Percentiles rank a stretch among this genome's conserved stretches.
Conservation (phyloP, 1,140 invertebrate genomes). For the Tetramorium alpestre region DNA sequence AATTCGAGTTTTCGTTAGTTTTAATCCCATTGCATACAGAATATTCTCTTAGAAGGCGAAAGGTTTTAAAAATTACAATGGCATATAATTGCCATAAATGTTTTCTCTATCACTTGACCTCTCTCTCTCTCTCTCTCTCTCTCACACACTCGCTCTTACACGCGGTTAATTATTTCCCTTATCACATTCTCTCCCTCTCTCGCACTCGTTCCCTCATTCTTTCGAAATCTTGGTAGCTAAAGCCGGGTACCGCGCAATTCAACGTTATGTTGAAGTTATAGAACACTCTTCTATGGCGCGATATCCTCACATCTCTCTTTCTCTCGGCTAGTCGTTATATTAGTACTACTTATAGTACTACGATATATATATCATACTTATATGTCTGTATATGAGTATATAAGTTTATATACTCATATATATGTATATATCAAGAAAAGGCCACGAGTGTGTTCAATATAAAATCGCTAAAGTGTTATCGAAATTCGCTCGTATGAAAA, state of each 20-base stretch:
- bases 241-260: constrained; percentile 53
- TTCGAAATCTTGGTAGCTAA: constrained; percentile 60
- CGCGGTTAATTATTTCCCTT: constrained; percentile 54
- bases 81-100: constrained; percentile 67
- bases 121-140: constrained; percentile 62
- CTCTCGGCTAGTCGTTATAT: constrained; percentile 69
- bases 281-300: constrained; percentile 50
- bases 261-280: constrained; percentile 65
- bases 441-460: constrained; percentile 82
- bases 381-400: constrained; percentile 38
- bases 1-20: constrained; percentile 55
- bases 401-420: constrained; percentile 70
- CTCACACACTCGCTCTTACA: constrained; percentile 58
- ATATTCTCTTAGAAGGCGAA: constrained; percentile 60
- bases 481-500: constrained; percentile 68
- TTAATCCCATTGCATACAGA: constrained; percentile 50
- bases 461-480: constrained; percentile 80
- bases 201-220: constrained; percentile 68
- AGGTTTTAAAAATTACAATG: constrained; percentile 70
- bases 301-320: constrained; percentile 52
- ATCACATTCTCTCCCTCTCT: constrained; percentile 67
- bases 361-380: constrained; percentile 70
- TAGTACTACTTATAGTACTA: constrained; percentile 58
- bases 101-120: constrained; percentile 60
- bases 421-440: constrained; percentile 78